Conservation (phyloP, 2,888 invertebrate genomes). For the Trypoxylon attenuatum region DNA sequence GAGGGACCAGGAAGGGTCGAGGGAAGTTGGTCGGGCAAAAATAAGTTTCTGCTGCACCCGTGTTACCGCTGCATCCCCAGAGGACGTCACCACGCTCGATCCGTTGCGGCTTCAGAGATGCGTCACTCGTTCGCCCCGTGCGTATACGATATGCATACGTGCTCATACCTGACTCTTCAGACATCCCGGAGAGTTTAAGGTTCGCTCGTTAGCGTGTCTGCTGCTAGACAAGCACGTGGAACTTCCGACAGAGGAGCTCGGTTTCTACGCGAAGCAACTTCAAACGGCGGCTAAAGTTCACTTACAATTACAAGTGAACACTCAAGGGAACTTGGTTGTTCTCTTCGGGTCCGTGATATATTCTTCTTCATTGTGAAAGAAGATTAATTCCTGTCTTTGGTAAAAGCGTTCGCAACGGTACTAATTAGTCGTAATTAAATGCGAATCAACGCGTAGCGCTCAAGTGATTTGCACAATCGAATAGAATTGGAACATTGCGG, state of each 20-base stretch:
- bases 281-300: not conserved
- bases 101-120: slow-evolving; percentile 18
- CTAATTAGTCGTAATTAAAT: slow-evolving; percentile 22
- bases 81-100: slow-evolving; percentile 13
- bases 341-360: not conserved
- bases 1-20: slow-evolving; percentile 45
- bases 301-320: not conserved
- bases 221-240: not conserved
- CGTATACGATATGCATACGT: not conserved
- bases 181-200: not conserved
- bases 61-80: slow-evolving; percentile 6
- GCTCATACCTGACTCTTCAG: not conserved
- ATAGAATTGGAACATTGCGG: not conserved
- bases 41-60: slow-evolving; percentile 17
- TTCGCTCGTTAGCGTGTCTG: not conserved
- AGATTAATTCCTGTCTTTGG: not conserved
- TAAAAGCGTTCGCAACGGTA: slow-evolving; percentile 30
- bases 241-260: no score
- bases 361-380: not conserved
- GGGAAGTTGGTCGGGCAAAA: slow-evolving; percentile 39
- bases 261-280: not conserved
- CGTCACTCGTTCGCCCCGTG: not conserved
- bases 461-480: not conserved
- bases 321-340: not conserved
- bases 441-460: not conserved